Evolutionary conservation across 2,888 invertebrate genomes (phyloP), one percentile per base, ranked within the genome.

Genomic region (Hofmannophila pseudospretella): DNA sequence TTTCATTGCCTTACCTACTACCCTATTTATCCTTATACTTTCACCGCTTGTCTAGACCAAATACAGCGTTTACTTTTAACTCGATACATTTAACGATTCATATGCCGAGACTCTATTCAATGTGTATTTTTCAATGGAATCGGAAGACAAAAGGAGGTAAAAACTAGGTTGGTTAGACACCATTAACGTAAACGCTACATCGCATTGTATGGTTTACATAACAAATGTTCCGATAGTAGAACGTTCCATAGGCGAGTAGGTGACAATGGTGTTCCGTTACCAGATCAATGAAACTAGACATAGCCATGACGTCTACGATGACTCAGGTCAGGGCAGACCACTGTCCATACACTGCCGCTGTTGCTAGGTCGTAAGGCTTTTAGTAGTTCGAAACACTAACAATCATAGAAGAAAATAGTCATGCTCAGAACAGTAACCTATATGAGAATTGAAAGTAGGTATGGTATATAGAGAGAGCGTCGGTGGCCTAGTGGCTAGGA

Each of bases 151-250:
- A 45, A 45, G 44, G 32, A 26, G 23, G 39, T 54, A 50, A 51
- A 51, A 56, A 58, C 46, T 56, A 41, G 66, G 64, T 61, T 67
- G 53, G 49, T 58, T 43, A 51, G 64, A 59, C 67, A 57, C 61
- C 58, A 68, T 71, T 68, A 64, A 51, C 60, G 51, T 62, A 55
- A 60, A 60, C 54, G 59, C 63, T 60, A 58, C 54, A 57, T 50
- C 41, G 56, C 61, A 68, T 77, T 72, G 70, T 75, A 58, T 51
- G 52, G 64, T 77, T 77, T 72, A 73, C 67, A 71, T 74, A 74
- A 77, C 72, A 76, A 77, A 75, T 69, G 64, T 56, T 50, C 47
- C 45, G 55, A 70, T 70, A 62, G 67, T 61, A 44, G 59, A 67
- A 51, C 66, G 55, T 55, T 50, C 54, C 48, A 47, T 56, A 56